Base-by-base conservation (phyloP, 2,113 vertebrate species). In the Malaclemys terrapin region DNA sequence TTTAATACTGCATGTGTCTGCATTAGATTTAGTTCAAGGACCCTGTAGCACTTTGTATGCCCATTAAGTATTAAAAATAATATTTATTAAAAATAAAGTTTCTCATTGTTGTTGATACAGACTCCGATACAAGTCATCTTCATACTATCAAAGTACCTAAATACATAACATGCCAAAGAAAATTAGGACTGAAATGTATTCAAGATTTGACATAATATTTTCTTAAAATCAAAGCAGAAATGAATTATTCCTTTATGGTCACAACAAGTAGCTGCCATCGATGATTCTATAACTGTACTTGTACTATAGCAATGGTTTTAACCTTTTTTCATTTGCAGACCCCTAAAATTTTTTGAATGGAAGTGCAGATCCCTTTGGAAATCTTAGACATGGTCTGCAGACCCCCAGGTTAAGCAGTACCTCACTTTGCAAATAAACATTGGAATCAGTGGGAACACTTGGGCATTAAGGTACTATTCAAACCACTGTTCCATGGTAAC, bases 181-280 rank as follows among this genome's bases (percentile, higher is more conserved):
- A 97, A 85, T 86, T 86, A 93, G 72, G 2, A 11, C 49, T 47
- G 89, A 91, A 59, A 87, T 76, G 86, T 78, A 89, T 87, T 76
- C 76, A 47, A 76, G 10, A 20, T 59, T 86, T 93, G 87, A 92
- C 59, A 89, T 5, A 84, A 89, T 53, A 82, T 25, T 89, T 89
- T 79, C 52, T 2, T 80, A 75, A 82, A 96, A 95, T 94, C 45
- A 96, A 93, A 95, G 31, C 20, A 50, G 89, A 50, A n/a, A 93
- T 88, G 78, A 86, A 79, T 50, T 52, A 96, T 59, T 65, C 10
- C 2, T 50, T 29, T 89, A 52, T 6, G 56, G 10, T 27, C 45
- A 82, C 86, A 97, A 87, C 88, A 87, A 94, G 82, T 54, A 94
- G 89, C 42, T 72, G 4, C 9, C 52, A 25, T 20, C 2, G 13